Evolutionary conservation across 2,888 invertebrate genomes (phyloP).

Genomic region (Ectobius pallidus): DNA sequence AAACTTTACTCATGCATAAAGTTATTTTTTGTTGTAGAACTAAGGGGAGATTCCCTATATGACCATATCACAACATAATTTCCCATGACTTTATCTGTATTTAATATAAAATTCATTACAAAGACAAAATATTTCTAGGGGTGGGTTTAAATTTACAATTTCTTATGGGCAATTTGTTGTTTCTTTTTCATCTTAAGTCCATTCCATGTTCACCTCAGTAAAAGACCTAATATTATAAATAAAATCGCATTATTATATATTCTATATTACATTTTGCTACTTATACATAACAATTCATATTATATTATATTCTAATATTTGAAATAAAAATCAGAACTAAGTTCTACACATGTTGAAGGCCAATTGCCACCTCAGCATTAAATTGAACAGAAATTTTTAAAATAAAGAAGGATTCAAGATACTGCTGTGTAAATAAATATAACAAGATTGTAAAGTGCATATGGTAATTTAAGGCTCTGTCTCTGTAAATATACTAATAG

Average conservation of each 20-base stretch:
- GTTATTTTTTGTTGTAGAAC: too few species aligned
- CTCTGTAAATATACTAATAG: constrained; percentile 23
- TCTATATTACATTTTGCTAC: constrained; percentile 6
- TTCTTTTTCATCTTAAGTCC: not conserved
- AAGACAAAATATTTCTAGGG: too few species aligned
- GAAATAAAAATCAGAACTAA: not conserved
- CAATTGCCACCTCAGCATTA: not conserved
- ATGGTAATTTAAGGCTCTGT: not conserved
- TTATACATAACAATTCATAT: not conserved
- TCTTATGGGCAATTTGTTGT: not conserved
- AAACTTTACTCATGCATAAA: too few species aligned
- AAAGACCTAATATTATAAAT: not conserved
- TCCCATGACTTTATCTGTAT: too few species aligned
- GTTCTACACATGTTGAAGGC: too few species aligned
- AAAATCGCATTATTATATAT: not conserved
- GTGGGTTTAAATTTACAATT: too few species aligned
- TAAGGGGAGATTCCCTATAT: too few species aligned
- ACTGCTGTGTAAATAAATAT: not conserved
- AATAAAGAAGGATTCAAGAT: not conserved
- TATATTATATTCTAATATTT: not conserved
- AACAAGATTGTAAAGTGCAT: too few species aligned
- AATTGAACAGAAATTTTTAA: not conserved
- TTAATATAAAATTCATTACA: too few species aligned
- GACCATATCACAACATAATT: too few species aligned
- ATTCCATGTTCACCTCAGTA: not conserved